These are phyloP conservation scores for Anastrepha obliqua DNA, from an alignment of 1,140 invertebrate genomes.

Conservation along the genomic window DNA sequence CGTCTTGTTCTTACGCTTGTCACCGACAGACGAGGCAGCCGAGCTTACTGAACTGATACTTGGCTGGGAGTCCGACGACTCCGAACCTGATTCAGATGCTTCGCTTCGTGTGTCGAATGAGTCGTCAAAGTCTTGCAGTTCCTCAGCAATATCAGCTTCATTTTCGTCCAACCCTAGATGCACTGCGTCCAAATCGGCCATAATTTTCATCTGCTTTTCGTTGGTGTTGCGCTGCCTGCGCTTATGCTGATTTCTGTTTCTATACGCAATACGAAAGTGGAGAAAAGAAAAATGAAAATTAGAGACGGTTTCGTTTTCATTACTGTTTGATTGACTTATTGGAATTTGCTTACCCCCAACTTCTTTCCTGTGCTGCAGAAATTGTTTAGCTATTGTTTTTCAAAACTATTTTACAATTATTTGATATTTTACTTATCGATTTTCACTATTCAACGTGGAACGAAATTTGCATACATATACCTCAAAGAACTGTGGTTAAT, in stretches of 20 bases:
- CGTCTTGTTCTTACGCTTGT: conserved; percentile 76
- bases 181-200: conserved; percentile 78
- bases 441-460: conserved; percentile 38
- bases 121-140: conserved; percentile 81
- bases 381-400: background rate
- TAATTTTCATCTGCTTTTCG: conserved; percentile 65
- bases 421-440: background rate
- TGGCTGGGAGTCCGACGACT: conserved; percentile 79
- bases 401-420: background rate
- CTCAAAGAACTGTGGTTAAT: conserved; percentile 28
- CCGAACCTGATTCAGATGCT: conserved; percentile 81
- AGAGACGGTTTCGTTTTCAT: background rate
- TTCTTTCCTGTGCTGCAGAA: background rate
- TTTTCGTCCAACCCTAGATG: conserved; percentile 82
- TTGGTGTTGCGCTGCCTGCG: background rate
- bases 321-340: background rate
- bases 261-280: background rate
- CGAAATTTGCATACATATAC: conserved; percentile 41
- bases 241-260: conserved; percentile 18
- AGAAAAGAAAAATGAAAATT: conserved; percentile 23
- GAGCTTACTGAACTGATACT: conserved; percentile 85
- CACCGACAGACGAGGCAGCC: conserved; percentile 75
- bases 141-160: conserved; percentile 83
- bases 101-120: conserved; percentile 85
- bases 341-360: background rate